Base-by-base conservation (phyloP, 2,797 vertebrate species). In the Neomorphus geoffroyi region DNA sequence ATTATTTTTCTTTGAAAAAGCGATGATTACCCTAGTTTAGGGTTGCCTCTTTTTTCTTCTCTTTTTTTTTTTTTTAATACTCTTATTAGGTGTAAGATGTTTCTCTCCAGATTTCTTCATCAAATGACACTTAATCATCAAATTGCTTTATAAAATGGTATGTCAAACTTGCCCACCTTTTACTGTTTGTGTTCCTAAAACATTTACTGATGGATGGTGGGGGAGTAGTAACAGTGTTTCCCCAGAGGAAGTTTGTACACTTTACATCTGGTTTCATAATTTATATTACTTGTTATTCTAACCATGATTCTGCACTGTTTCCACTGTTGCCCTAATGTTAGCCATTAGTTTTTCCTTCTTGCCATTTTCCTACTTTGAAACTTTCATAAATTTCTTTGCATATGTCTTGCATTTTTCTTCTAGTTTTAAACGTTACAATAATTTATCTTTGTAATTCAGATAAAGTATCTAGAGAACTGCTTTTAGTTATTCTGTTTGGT, bases 201-300 rank as follows among this genome's bases (percentile, higher is more conserved):
- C 66, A 30, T 91, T 91, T 92, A 65, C 77, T 96, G 89, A 85
- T 90, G 73, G 74, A 88, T 88, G 67, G 39, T 69, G 75, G 61
- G 90, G 66, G 80, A 94, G 80, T 79, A 93, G 65, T 61, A 84
- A 45, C 51, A 70, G 41, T 66, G 79, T 26, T 26, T 93, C 92
- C 87, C 90, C 78, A 53, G 88, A 91, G 94, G 61, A 80, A 48
- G 56, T 70, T 12, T 70, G 58, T 93, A 57, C 78, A 67, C 69
- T 96, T 96, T 83, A 81, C 93, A 94, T 93, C 93, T 96, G 92
- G 62, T 96, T 95, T 94, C 89, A 90, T 92, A 85, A 93, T 96
- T 96, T 65, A 64, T 84, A 16, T 88, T 58, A 56, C 67, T 80
- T 85, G 75, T 46, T 91, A 69, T 86, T 92, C 73, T 88, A 57